Conservation (phyloP, 1,140 invertebrate species). For the Trichogramma pretiosum region DNA sequence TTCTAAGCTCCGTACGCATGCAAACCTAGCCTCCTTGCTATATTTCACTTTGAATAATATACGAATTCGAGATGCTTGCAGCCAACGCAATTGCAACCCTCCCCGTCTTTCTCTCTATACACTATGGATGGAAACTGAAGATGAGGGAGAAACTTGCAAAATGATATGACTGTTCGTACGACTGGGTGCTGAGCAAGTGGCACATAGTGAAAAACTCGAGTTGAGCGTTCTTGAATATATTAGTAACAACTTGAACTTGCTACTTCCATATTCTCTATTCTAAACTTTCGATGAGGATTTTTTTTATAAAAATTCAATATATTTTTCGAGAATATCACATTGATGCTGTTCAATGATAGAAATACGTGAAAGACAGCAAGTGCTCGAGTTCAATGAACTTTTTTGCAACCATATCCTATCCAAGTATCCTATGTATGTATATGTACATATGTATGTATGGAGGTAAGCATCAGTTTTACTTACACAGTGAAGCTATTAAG, state of each 20-base stretch:
- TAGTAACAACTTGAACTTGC: too few species aligned
- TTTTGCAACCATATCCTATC: conserved; percentile 7
- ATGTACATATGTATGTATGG: too few species aligned
- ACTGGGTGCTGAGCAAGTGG: neutral
- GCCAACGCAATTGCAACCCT: conserved; percentile 15
- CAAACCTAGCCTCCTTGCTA: too few species aligned
- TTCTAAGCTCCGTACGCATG: neutral
- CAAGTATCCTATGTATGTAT: too few species aligned
- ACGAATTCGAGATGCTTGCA: conserved; percentile 12
- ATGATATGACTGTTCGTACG: conserved; percentile 3
- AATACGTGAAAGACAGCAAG: too few species aligned
- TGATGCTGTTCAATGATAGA: too few species aligned
- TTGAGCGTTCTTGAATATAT: too few species aligned
- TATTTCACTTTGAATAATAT: conserved; percentile 18
- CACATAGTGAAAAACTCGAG: neutral
- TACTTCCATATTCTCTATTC: too few species aligned
- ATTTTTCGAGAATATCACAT: too few species aligned
- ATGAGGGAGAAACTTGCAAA: conserved; percentile 5
- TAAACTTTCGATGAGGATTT: too few species aligned
- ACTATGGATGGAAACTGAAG: neutral
- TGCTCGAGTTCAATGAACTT: conserved; percentile 16
- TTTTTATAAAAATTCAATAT: too few species aligned
- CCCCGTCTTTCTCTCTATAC: neutral
- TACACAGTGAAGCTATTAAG: conserved; percentile 15
- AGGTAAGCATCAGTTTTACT: neutral